These are phyloP conservation scores for Heteropelma amictum DNA, from an alignment of 2,888 invertebrate genomes.

Conservation along the genomic window DNA sequence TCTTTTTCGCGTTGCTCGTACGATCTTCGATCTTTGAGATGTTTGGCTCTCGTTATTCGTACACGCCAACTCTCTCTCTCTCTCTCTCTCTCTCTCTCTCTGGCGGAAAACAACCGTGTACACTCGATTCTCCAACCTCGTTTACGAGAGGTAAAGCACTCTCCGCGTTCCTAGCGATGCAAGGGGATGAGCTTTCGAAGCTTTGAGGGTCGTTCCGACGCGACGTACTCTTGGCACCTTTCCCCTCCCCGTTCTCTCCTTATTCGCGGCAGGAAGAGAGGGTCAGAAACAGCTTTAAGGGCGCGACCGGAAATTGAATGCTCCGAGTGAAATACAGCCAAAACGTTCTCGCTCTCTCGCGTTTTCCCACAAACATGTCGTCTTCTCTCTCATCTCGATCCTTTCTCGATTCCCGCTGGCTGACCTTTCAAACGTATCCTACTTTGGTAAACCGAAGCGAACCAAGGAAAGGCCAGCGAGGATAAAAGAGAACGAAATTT, in stretches of 20 bases:
- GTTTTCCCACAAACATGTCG: slow-evolving; percentile 29
- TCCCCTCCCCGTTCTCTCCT: background rate
- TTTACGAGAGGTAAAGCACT: background rate
- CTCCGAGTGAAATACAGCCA: slow-evolving; percentile 69
- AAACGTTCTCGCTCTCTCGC: slow-evolving; percentile 14
- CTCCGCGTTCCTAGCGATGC: background rate
- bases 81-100: background rate
- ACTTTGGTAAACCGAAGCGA: slow-evolving; percentile 9
- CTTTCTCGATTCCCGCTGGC: slow-evolving; percentile 35
- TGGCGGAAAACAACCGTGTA: too few species aligned
- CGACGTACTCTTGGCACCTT: background rate
- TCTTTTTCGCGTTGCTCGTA: background rate
- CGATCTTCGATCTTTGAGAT: background rate
- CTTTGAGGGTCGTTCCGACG: slow-evolving; percentile 46
- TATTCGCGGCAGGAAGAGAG: background rate
- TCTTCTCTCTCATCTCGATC: slow-evolving; percentile 16
- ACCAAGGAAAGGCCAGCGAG: slow-evolving; percentile 36
- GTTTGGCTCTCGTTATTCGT: background rate
- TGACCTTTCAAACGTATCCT: slow-evolving; percentile 61
- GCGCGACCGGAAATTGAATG: slow-evolving; percentile 71
- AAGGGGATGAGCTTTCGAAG: slow-evolving; percentile 15
- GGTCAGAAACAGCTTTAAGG: slow-evolving; percentile 21
- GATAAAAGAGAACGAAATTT: slow-evolving; percentile 1
- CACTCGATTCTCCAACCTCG: slow-evolving; percentile 7
- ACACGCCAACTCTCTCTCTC: background rate